These are phyloP conservation scores for Adelges cooleyi DNA, from an alignment of 1,140 invertebrate species.

Conservation along the genomic window DNA sequence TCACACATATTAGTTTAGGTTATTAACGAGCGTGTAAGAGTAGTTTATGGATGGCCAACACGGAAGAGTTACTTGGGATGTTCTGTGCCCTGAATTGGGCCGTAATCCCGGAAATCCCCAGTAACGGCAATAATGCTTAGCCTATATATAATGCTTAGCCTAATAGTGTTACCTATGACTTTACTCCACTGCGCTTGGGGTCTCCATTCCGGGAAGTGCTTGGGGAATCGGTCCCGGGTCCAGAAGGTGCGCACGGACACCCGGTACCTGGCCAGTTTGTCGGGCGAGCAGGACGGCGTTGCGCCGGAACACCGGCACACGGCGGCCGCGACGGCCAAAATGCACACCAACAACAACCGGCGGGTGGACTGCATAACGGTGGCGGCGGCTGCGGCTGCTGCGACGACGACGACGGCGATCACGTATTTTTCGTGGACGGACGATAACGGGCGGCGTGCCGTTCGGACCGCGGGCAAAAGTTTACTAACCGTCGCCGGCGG, in stretches of 20 bases:
- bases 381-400: neutral
- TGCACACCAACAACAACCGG: conserved; percentile 1
- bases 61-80: too few species aligned
- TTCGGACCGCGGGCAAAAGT: neutral
- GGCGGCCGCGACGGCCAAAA: neutral
- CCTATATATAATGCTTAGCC: too few species aligned
- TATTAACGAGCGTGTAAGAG: too few species aligned
- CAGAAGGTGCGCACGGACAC: conserved; percentile 77
- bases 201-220: conserved; percentile 83
- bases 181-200: conserved; percentile 83
- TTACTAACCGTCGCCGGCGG: conserved; percentile 1
- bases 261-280: conserved; percentile 69
- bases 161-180: conserved; percentile 68
- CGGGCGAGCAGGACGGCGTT: conserved; percentile 37
- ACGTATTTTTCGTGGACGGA: neutral
- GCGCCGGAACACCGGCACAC: conserved; percentile 1
- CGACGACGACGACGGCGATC: too few species aligned
- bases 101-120: too few species aligned
- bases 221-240: conserved; percentile 77
- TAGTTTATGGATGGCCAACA: too few species aligned
- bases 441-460: neutral
- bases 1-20: too few species aligned
- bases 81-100: too few species aligned
- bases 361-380: neutral
- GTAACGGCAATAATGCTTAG: too few species aligned